Evolutionary conservation across 2,888 invertebrate genomes (phyloP), one percentile per base, ranked within the genome.

Genomic region (Cataglyphis rosenhaueri): DNA sequence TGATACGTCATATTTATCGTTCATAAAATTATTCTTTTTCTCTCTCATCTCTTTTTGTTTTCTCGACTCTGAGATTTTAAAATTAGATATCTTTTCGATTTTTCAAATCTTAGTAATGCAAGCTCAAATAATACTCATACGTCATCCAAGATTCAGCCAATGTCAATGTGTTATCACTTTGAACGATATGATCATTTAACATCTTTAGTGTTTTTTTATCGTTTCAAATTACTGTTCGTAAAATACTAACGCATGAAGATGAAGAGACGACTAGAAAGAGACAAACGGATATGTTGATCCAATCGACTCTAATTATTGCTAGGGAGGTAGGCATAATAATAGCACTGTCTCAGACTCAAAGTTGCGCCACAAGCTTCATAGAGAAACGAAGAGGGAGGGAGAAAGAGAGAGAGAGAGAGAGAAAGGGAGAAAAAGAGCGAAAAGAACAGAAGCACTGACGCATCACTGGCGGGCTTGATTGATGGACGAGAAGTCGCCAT

Each of bases 401-500:
- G 61, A 44, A 10, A 61, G 25, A 35, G 59, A 68, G 55, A 59
- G 64, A n/a, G 64, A 55, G 29, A 48, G 65, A 70, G 78, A 75
- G 66, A 44, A n/a, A 55, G 52, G 65, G 68, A 75, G 48, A 82
- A 68, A 68, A 44, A 75, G 66, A 86, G 62, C 15, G 61, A 61
- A 81, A 83, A 74, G 74, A 82, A 65, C 71, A 82, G 83, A 83
- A 75, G 64, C 74, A 74, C 78, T 52, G 81, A 86, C 84, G 90
- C 90, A 88, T 91, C 90, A 86, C 89, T 81, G 81, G 65, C 84
- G 89, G 82, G 29, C 83, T 93, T 94, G 94, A 94, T 94, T 93
- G 94, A 94, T 93, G 94, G 93, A 92, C 92, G 91, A 93, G 52
- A 52, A 52, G 93, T 93, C 92, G 91, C 92, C 91, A 92, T 91